Evolutionary conservation across 53 echinoderm and acorn worm species (phyloP), one percentile per base, ranked within the genome.

Genomic region (Actinopyga echinites): DNA sequence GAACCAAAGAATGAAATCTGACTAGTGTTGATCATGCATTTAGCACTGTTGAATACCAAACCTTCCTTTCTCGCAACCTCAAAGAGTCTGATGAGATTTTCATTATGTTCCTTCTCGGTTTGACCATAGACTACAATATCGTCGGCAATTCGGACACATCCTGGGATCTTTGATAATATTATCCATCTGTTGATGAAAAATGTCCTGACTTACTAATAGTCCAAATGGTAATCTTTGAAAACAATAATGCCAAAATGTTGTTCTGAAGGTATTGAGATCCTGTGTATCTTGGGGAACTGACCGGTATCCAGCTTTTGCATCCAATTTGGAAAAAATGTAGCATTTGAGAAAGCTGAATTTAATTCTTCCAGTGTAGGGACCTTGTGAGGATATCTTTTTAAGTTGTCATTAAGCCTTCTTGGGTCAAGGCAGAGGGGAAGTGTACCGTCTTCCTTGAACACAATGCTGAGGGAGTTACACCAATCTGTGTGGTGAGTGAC

Each of bases 261-360:
- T 94, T 26, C 82, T 31, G 87, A 93, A 91, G 1, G 81, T 91
- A 4, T 89, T 91, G 8, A 90, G 83, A 49, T 90, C 84, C 40
- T 90, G 83, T 6, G 84, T 79, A 17, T 57, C 84, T 25, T 88
- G 75, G 38, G 62, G 88, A 3, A 93, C 86, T 38, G 90, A 91
- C 93, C 93, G 88, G 67, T 93, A 91, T 6, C 88, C 91, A 37
- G 90, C 86, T 30, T 94, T 91, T 10, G 91, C 58, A 33, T 80
- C 82, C 35, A 90, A 88, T 65, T 91, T 86, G 10, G 82, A 84
- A 43, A 93, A 93, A 40, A 40, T 82, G 21, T 71, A 77, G 93
- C 87, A 7, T 87, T 57, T 4, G 90, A 52, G 32, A 91, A 90
- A 25, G 49, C 79, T 0, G 93, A 88, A 37, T 85, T 91, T 0